Base-by-base conservation (phyloP, 2,113 vertebrate genomes). In the Malurus alboscapulatus region DNA sequence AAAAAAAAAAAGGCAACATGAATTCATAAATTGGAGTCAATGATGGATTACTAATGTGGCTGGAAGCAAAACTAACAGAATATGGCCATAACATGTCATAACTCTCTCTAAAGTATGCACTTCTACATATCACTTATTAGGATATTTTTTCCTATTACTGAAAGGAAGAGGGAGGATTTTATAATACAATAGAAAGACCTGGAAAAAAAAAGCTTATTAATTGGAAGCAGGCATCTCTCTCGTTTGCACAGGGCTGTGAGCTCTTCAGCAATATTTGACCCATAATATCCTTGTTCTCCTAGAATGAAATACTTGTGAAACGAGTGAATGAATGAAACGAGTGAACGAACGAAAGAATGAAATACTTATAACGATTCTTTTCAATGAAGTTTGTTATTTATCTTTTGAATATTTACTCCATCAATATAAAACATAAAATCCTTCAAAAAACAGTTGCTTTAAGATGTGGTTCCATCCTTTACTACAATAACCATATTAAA, bases 321-420 rank as follows among this genome's bases (percentile, higher is more conserved):
- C n/a, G n/a, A n/a, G n/a, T n/a, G n/a, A n/a, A n/a, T n/a, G n/a
- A n/a, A n/a, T n/a, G n/a, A n/a, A n/a, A n/a, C n/a, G n/a, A n/a
- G n/a, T n/a, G n/a, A n/a, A n/a, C n/a, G n/a, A n/a, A n/a, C n/a
- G n/a, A n/a, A n/a, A n/a, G n/a, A n/a, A n/a, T n/a, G n/a, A n/a
- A n/a, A n/a, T n/a, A n/a, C n/a, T n/a, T 26, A 50, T 17, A 77
- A 69, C 38, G 87, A 63, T 50, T 75, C 7, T 42, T 54, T 16
- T 14, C 38, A 48, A 84, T 30, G 61, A 45, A 63, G 50, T 58
- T 81, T 59, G 25, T 20, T 92, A 80, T 83, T 68, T 38, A 38
- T 65, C 36, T 77, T 90, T 66, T 59, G 91, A 94, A 62, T 25
- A 44, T 94, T 90, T 95, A 73, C 90, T 93, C 93, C 65, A 79